A percentile compares a stretch with the other conserved stretches of the same genome.
phyloP scores from a whole-genome alignment of 2,888 invertebrate genomes.

The Melitaea athalia region DNA sequence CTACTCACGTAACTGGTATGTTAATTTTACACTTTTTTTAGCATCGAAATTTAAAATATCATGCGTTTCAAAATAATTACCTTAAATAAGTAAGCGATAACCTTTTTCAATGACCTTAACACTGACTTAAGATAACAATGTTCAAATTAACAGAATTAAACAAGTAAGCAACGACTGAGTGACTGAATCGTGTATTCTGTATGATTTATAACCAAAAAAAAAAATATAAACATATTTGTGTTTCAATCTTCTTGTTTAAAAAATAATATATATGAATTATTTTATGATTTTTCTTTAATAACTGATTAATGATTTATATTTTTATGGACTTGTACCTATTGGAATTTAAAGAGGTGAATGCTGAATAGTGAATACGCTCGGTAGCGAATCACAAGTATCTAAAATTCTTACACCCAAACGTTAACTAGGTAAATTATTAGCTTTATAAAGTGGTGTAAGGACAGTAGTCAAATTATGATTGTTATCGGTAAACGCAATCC shows the following conservation, averaged over 20 bases:
- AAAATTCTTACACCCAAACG: neutral
- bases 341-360: no score
- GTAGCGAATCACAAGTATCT: no score
- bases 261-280: no score
- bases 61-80: conserved; percentile 1
- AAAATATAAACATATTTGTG: conserved; percentile 13
- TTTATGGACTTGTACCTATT: no score
- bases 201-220: conserved; percentile 17
- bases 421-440: neutral
- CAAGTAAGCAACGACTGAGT: conserved; percentile 17
- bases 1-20: no score
- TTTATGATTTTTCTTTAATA: no score
- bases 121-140: neutral
- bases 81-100: conserved; percentile 25
- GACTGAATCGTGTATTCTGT: conserved; percentile 13
- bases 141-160: conserved; percentile 27
- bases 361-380: no score
- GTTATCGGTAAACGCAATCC: conserved; percentile 35
- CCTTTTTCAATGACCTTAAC: conserved; percentile 21
- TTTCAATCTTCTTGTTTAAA: neutral
- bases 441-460: conserved; percentile 6
- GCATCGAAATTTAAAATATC: neutral
- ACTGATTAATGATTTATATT: no score
- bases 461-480: conserved; percentile 28
- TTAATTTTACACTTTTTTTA: no score